Evolutionary conservation across 1,140 invertebrate genomes (phyloP).

Genomic region (Neelides sp.): DNA sequence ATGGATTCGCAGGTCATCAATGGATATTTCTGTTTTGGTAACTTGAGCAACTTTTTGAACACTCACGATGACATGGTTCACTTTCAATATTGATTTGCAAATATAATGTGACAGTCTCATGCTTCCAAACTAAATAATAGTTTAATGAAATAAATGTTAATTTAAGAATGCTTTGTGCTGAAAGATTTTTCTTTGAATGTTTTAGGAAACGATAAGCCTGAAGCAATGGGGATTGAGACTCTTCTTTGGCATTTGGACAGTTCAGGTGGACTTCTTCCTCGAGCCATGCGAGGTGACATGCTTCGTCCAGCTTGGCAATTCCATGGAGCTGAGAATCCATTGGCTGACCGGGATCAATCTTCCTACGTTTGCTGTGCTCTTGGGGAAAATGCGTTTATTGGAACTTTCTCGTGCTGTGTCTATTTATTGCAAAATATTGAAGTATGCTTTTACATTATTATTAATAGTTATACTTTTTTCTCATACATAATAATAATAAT

Average conservation of each 20-base stretch:
- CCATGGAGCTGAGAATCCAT: conserved; percentile 29
- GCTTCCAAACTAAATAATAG: too few species aligned
- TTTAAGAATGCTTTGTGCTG: too few species aligned
- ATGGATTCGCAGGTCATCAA: conserved; percentile 74
- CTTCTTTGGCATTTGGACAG: conserved; percentile 27
- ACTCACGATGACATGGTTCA: too few species aligned
- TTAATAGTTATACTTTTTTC: background rate
- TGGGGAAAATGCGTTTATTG: conserved; percentile 23
- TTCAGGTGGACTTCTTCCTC: conserved; percentile 26
- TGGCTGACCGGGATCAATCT: conserved; percentile 26
- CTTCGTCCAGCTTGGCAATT: conserved; percentile 27
- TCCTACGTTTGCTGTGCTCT: conserved; percentile 27
- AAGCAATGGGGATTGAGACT: conserved; percentile 21
- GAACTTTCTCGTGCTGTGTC: conserved; percentile 19
- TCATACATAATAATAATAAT: background rate
- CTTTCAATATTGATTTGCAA: too few species aligned
- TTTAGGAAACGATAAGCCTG: conserved; percentile 25
- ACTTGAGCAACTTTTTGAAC: too few species aligned
- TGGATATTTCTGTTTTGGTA: conserved; percentile 75
- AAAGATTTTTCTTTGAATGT: background rate
- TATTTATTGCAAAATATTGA: conserved; percentile 25
- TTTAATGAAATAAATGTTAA: too few species aligned
- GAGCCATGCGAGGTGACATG: conserved; percentile 22
- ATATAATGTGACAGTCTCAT: too few species aligned
- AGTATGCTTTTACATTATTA: conserved; percentile 15